Percentiles rank a stretch among this genome's conserved stretches.
phyloP scores from a whole-genome alignment of 2,113 vertebrate species.

The Chitala chitala region DNA sequence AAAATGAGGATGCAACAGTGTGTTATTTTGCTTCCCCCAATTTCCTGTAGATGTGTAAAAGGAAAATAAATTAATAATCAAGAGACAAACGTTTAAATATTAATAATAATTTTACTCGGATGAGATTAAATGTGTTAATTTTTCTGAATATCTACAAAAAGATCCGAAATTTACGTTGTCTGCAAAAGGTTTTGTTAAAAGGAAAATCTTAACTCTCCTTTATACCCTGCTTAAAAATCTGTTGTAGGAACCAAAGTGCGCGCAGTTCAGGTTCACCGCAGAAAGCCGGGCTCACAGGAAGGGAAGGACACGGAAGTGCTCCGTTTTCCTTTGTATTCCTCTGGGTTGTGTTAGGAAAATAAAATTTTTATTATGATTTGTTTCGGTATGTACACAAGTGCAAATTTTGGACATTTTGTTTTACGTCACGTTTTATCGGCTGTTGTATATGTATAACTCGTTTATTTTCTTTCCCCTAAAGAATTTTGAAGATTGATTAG shows the following conservation, averaged over 20 bases:
- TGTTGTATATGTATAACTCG: no score
- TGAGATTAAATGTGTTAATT: no score
- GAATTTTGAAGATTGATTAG: no score
- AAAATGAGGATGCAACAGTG: neutral
- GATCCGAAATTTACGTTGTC: no score
- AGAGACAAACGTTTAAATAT: neutral
- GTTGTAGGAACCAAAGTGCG: conserved; percentile 57
- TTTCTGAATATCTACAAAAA: no score
- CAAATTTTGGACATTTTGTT: conserved; percentile 8
- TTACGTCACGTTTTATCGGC: neutral
- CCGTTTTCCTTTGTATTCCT: conserved; percentile 71
- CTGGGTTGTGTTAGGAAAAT: conserved; percentile 59
- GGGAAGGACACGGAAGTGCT: conserved; percentile 65
- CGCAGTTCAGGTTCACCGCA: conserved; percentile 50
- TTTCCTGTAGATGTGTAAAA: neutral
- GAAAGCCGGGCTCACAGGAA: conserved; percentile 64
- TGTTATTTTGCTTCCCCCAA: neutral
- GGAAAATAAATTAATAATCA: neutral
- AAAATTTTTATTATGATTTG: conserved; percentile 49
- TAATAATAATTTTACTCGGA: neutral
- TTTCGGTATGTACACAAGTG: conserved; percentile 31
- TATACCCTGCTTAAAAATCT: no score
- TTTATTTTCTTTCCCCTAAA: no score
- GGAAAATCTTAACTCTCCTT: no score
- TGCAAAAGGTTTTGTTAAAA: no score